These are phyloP conservation scores for Erannis defoliaria DNA, from an alignment of 2,888 invertebrate genomes.

Conservation along the genomic window DNA sequence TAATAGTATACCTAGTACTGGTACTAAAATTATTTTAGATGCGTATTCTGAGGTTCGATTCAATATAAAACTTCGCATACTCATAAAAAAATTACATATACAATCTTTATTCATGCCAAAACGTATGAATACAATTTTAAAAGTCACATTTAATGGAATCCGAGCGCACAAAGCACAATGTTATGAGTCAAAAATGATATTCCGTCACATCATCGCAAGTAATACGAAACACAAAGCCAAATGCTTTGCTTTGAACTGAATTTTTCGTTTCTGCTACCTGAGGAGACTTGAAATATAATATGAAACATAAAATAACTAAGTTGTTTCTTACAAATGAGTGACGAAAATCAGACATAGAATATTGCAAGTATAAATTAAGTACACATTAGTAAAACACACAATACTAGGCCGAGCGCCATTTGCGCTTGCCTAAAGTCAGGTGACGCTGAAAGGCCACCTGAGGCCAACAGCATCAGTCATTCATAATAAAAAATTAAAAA, in stretches of 20 bases:
- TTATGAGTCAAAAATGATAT: constrained; percentile 34
- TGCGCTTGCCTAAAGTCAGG: no score
- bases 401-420: no score
- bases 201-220: constrained; percentile 14
- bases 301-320: not conserved
- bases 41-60: not conserved
- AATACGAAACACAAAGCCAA: constrained; percentile 7
- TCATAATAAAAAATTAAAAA: no score
- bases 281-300: not conserved
- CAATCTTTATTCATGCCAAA: constrained; percentile 1
- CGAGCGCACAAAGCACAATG: constrained; percentile 31
- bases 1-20: no score
- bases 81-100: constrained; percentile 3
- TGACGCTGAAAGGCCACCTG: no score
- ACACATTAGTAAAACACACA: no score
- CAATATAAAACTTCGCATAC: constrained; percentile 1
- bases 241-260: constrained; percentile 8
- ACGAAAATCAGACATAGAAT: no score
- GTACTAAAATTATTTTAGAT: not conserved
- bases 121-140: constrained; percentile 24
- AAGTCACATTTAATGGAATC: constrained; percentile 41
- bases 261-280: constrained; percentile 1
- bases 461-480: no score
- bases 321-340: not conserved
- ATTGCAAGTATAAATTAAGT: no score